phyloP scores from a whole-genome alignment of 2,797 vertebrate genomes.

The Poecilia wingei region DNA sequence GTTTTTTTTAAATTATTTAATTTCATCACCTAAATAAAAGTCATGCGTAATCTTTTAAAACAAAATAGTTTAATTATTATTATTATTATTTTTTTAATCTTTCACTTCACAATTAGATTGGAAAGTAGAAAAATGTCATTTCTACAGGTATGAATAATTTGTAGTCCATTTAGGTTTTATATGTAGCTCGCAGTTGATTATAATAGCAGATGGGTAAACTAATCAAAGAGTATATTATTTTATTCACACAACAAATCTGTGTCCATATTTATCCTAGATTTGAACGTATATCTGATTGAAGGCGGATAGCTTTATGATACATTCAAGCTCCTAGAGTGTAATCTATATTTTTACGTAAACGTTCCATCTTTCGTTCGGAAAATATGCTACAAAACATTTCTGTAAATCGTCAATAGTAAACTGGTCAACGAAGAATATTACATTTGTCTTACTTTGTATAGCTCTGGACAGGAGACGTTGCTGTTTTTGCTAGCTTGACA shows the following conservation, averaged over 20 bases:
- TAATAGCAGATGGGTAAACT: neutral
- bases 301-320: neutral
- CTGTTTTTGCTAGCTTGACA: slow-evolving; percentile 37
- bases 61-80: too few species aligned
- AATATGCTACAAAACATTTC: neutral
- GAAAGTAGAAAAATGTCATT: too few species aligned
- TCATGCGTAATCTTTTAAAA: too few species aligned
- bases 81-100: too few species aligned
- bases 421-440: neutral
- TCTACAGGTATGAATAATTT: neutral
- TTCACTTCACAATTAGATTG: too few species aligned
- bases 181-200: too few species aligned
- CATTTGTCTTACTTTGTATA: neutral
- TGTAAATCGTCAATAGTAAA: neutral
- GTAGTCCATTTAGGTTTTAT: too few species aligned
- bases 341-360: neutral
- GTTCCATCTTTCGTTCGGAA: neutral
- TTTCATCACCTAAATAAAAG: neutral
- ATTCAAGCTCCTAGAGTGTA: neutral
- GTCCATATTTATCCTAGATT: neutral
- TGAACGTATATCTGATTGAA: neutral
- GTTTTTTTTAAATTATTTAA: neutral
- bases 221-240: neutral
- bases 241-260: neutral
- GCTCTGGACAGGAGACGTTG: neutral